These are phyloP conservation scores for Boleophthalmus pectinirostris DNA, from an alignment of 2,113 vertebrate genomes.

Conservation along the genomic window DNA sequence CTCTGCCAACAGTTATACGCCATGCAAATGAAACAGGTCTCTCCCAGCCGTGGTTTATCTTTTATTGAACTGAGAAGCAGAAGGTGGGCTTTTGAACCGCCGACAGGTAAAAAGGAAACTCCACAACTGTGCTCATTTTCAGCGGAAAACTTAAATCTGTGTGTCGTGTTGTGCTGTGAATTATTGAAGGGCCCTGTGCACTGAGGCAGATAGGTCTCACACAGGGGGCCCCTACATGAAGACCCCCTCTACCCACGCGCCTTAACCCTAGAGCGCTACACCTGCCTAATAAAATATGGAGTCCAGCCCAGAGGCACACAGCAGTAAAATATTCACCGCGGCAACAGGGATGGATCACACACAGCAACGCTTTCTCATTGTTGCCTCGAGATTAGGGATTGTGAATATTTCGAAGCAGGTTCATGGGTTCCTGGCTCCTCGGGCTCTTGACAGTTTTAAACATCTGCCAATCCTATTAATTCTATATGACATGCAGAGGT, in stretches of 20 bases:
- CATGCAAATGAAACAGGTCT: slow-evolving; percentile 8
- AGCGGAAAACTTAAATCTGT: slow-evolving; percentile 46
- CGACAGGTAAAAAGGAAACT: slow-evolving; percentile 28
- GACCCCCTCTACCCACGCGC: background rate
- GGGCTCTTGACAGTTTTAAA: background rate
- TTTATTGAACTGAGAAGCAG: slow-evolving; percentile 29
- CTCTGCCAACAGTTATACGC: slow-evolving; percentile 7
- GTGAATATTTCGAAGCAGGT: background rate
- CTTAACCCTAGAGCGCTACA: slow-evolving; percentile 18
- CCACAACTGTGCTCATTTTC: slow-evolving; percentile 30
- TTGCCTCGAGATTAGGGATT: slow-evolving; percentile 6
- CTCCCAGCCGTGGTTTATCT: slow-evolving; percentile 26
- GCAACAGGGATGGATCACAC: slow-evolving; percentile 45
- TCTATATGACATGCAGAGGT: background rate
- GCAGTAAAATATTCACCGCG: slow-evolving; percentile 66
- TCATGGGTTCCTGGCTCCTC: background rate
- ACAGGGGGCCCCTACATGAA: background rate
- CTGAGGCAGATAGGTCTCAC: slow-evolving; percentile 14
- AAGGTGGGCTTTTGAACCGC: slow-evolving; percentile 11
- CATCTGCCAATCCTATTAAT: background rate
- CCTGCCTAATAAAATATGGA: slow-evolving; percentile 63
- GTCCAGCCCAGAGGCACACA: slow-evolving; percentile 46
- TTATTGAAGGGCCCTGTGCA: slow-evolving; percentile 41
- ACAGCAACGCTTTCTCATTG: slow-evolving; percentile 31
- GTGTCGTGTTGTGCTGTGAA: slow-evolving; percentile 37